A percentile compares a stretch with the other conserved stretches of the same genome.
Conservation (phyloP, 1,140 invertebrate species). For the Drosophila pallidifrons region DNA sequence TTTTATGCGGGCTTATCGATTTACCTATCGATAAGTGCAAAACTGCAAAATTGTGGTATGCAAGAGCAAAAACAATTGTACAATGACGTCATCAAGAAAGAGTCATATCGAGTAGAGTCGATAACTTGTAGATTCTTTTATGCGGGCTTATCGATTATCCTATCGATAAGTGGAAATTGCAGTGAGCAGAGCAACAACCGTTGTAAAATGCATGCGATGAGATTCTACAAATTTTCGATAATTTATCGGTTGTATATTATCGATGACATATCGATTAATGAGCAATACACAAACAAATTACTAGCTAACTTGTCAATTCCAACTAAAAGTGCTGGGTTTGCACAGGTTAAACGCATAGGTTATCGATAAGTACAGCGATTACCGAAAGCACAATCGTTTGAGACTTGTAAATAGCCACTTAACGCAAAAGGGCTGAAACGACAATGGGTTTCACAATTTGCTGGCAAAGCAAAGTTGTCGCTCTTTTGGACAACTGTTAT, state of each 20-base stretch:
- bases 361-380: neutral
- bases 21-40: neutral
- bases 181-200: too few relatives aligned
- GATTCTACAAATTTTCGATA: neutral
- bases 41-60: neutral
- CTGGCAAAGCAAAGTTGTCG: neutral
- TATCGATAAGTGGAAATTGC: too few relatives aligned
- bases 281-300: too few relatives aligned
- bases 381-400: neutral
- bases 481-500: neutral
- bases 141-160: neutral
- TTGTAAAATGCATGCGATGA: too few relatives aligned
- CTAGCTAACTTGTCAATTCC: too few relatives aligned
- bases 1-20: neutral
- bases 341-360: too few relatives aligned
- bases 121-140: too few relatives aligned
- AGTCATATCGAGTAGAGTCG: too few relatives aligned
- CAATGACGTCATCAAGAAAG: too few relatives aligned
- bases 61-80: too few relatives aligned
- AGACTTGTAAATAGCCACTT: neutral
- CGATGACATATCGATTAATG: constrained; percentile 1
- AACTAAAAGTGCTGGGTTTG: neutral
- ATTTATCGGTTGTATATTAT: constrained; percentile 5
- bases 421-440: neutral
- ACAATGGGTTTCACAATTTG: neutral